These are phyloP conservation scores for Argentina silus DNA, from an alignment of 2,797 vertebrate species.

Conservation along the genomic window DNA sequence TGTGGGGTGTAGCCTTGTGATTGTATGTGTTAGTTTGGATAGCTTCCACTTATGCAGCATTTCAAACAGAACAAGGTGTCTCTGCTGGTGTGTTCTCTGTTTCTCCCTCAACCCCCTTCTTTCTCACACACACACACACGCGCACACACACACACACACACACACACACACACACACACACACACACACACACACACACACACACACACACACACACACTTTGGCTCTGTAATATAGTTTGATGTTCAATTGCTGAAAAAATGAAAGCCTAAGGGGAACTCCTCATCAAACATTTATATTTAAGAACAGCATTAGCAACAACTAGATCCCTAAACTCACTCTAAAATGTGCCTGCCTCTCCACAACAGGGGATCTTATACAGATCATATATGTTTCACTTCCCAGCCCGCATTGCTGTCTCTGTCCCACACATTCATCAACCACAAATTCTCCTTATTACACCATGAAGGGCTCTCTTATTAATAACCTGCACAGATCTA, in stretches of 20 bases:
- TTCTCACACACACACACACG: not conserved
- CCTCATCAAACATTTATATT: constrained; percentile 58
- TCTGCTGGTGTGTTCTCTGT: not conserved
- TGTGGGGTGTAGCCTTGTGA: not conserved
- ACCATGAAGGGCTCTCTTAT: not conserved
- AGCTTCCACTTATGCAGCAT: not conserved
- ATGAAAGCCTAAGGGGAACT: constrained; percentile 35
- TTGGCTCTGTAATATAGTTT: constrained; percentile 47
- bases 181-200: constrained; percentile 13
- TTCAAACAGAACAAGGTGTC: not conserved
- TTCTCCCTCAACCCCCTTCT: not conserved
- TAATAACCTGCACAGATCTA: too few species aligned
- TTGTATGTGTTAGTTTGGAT: not conserved
- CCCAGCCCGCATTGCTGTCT: not conserved
- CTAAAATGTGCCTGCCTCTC: constrained; percentile 10
- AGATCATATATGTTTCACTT: not conserved
- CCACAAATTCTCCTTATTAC: not conserved
- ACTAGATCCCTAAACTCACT: constrained; percentile 14
- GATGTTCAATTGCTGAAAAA: constrained; percentile 50
- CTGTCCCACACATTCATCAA: not conserved
- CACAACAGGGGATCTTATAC: too few species aligned
- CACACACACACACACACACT: constrained; percentile 4
- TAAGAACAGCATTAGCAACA: constrained; percentile 39
- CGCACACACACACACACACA: not conserved
- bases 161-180: too few species aligned